phyloP scores from a whole-genome alignment of 2,888 invertebrate genomes.

The Trimorus sp. region DNA sequence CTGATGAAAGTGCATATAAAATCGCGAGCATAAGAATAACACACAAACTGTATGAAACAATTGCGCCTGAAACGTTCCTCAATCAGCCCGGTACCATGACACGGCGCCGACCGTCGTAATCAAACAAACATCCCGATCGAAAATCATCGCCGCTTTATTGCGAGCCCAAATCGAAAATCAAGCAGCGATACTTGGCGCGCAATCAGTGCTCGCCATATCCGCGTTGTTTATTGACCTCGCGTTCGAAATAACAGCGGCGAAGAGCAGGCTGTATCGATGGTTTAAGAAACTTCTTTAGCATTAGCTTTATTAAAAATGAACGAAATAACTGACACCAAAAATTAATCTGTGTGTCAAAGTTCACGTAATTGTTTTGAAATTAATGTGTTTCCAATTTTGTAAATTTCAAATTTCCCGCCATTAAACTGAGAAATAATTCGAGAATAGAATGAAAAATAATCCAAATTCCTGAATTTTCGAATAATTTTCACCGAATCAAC shows the following conservation, averaged over 20 bases:
- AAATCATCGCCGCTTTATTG: neutral
- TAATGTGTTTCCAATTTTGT: too few species aligned
- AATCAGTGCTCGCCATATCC: slow-evolving; percentile 8
- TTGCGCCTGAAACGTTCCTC: slow-evolving; percentile 10
- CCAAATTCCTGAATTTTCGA: too few species aligned
- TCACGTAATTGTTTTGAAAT: too few species aligned
- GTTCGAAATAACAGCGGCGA: slow-evolving; percentile 21
- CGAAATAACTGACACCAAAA: too few species aligned
- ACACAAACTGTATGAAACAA: slow-evolving; percentile 8
- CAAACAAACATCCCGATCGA: neutral
- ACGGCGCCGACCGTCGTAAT: too few species aligned
- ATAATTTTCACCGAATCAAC: too few species aligned
- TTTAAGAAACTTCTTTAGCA: slow-evolving; percentile 3
- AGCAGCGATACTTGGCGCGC: neutral
- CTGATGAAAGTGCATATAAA: slow-evolving; percentile 20
- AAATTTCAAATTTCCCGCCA: too few species aligned
- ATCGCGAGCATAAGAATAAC: slow-evolving; percentile 11
- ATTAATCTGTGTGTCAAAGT: too few species aligned
- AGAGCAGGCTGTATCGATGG: slow-evolving; percentile 41
- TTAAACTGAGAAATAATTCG: too few species aligned
- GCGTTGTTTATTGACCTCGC: slow-evolving; percentile 29
- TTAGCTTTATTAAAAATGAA: too few species aligned
- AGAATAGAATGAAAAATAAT: too few species aligned
- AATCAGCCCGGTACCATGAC: neutral
- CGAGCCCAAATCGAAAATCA: neutral